A percentile compares a stretch with the other conserved stretches of the same genome.
These are phyloP conservation scores for Drosophila atroscutellata DNA, from an alignment of 2,888 invertebrate genomes.

Conservation along the genomic window DNA sequence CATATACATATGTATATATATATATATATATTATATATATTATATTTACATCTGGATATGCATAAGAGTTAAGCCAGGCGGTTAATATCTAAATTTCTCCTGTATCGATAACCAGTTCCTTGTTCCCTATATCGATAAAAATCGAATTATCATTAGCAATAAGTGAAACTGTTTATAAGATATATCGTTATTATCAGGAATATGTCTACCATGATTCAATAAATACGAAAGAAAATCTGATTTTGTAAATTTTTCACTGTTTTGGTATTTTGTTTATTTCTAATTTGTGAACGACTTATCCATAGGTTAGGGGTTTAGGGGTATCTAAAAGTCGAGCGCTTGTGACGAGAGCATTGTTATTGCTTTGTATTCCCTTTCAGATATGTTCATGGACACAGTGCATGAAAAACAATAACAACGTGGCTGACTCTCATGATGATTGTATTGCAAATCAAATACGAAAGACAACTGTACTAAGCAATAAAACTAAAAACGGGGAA, in stretches of 20 bases:
- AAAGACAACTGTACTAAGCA: slow-evolving; percentile 24
- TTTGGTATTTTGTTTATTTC: not conserved
- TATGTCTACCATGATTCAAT: not conserved
- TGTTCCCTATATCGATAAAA: not conserved
- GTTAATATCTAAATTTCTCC: not conserved
- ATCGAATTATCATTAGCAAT: not conserved
- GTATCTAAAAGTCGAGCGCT: not conserved
- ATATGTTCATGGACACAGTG: not conserved
- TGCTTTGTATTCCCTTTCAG: not conserved
- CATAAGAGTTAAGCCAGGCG: not conserved
- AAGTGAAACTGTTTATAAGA: accelerated
- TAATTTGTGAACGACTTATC: not conserved
- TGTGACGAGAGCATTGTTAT: not conserved
- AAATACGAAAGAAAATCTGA: not conserved
- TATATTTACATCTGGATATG: not conserved
- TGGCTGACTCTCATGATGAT: slow-evolving; percentile 6
- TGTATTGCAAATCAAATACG: slow-evolving; percentile 32
- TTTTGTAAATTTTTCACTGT: not conserved
- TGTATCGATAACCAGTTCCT: not conserved
- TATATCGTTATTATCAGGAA: not conserved
- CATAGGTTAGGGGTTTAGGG: not conserved
- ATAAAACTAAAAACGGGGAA: slow-evolving; percentile 23
- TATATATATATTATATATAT: not conserved
- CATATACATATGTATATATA: accelerated
- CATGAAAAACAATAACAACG: slow-evolving; percentile 5